Base-by-base conservation (phyloP, 2,113 vertebrate genomes). In the Gorsachius goisagi region DNA sequence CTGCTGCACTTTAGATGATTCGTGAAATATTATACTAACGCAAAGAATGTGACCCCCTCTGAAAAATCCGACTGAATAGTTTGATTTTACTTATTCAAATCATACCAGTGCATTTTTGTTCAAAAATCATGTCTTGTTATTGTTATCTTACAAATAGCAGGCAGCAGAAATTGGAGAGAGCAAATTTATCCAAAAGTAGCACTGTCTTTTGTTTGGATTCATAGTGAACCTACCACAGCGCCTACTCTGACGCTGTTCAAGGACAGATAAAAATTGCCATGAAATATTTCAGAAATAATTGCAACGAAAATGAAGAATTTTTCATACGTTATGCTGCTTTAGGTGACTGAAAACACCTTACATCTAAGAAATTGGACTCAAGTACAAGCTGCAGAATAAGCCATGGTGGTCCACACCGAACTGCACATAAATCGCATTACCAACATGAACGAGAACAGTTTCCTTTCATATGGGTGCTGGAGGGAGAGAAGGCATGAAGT, bases 81-180 rank as follows among this genome's bases (percentile, higher is more conserved):
- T 90, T 69, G 63, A 47, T 94, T 95, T 90, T 97, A 45, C 64
- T 96, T 55, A 72, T 47, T 92, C 73, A 77, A 68, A 91, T 93
- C 59, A 59, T 23, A 86, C 59, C 63, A 81, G 58, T 0, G 0
- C 37, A 32, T 81, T 95, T 93, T 82, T 50, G 37, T 83, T 78
- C 52, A 77, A 85, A 96, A 94, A 60, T 85, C 76, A 14, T 79
- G 81, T 49, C 92, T 68, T 59, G 21, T 67, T 69, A 52, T 72
- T 44, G 75, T 82, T 67, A 67, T 41, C 21, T 81, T 21, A 30
- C 86, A 95, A 90, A 66, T 6, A 77, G 73, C 74, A 89, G 53
- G 44, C 71, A 93, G 78, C 78, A 95, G 90, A 75, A 90, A 85
- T 64, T 64, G 84, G 69, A 37, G 84, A 72, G 56, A 76, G 89